These are phyloP conservation scores for Pammene fasciana DNA, from an alignment of 2,888 invertebrate genomes.

Conservation along the genomic window DNA sequence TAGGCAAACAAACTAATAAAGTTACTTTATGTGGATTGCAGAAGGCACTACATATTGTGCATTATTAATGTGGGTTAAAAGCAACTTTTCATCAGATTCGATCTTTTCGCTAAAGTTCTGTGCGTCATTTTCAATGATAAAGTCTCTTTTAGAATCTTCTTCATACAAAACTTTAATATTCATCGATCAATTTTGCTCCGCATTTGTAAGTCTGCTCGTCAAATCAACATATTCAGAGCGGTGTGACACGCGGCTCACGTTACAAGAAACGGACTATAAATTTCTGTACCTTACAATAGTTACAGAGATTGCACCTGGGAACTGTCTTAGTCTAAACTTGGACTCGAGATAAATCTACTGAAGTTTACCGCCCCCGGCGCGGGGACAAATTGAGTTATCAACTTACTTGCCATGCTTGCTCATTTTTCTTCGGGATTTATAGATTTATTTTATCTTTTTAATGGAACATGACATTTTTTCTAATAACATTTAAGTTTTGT, in stretches of 20 bases:
- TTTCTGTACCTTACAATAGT: conserved; percentile 77
- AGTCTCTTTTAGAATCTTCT: no score
- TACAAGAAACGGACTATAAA: conserved; percentile 67
- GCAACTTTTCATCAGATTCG: no score
- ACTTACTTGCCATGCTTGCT: conserved; percentile 47
- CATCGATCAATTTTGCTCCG: no score
- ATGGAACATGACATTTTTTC: conserved; percentile 1
- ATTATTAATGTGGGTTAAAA: no score
- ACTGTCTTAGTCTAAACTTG: conserved; percentile 69
- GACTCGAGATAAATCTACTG: conserved; percentile 64
- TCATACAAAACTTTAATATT: no score
- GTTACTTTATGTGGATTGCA: no score
- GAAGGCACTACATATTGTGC: no score
- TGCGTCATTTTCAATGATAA: no score
- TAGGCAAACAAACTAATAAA: no score
- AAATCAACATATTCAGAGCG: conserved; percentile 36
- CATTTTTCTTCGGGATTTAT: conserved; percentile 39
- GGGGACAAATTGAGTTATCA: conserved; percentile 69
- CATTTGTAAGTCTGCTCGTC: background rate
- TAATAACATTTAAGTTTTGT: background rate
- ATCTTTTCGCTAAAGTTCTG: no score
- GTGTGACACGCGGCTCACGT: conserved; percentile 53
- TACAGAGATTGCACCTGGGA: conserved; percentile 77
- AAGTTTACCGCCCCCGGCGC: conserved; percentile 59
- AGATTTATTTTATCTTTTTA: conserved; percentile 21